phyloP scores from a whole-genome alignment of 2,113 vertebrate species.

The Fregata magnificens region DNA sequence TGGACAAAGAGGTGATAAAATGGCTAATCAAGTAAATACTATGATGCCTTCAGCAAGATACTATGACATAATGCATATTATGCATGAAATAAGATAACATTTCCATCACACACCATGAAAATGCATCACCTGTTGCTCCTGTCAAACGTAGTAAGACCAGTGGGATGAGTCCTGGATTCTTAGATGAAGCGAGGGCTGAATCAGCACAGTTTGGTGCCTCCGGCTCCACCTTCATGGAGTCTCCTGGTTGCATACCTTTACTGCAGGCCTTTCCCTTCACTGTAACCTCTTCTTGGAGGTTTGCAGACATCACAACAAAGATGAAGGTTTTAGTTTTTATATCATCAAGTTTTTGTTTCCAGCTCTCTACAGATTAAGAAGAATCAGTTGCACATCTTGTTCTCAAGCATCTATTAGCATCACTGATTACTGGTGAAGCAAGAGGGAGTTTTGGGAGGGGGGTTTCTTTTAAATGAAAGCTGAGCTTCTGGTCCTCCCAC shows the following conservation, averaged over 20 bases:
- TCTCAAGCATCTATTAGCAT: neutral
- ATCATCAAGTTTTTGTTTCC: neutral
- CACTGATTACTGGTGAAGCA: neutral
- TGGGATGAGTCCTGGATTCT: neutral
- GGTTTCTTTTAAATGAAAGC: neutral
- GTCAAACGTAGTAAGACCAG: neutral
- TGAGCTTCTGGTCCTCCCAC: slow-evolving; percentile 1
- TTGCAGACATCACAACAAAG: neutral
- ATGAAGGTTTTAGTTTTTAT: neutral
- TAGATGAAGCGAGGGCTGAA: neutral
- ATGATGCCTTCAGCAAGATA: neutral
- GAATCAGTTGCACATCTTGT: neutral
- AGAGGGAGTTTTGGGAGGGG: neutral
- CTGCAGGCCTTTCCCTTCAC: neutral
- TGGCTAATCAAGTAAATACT: neutral
- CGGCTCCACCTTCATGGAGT: neutral
- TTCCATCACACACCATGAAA: neutral
- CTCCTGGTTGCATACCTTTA: neutral
- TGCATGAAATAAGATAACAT: neutral
- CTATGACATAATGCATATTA: neutral
- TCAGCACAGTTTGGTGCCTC: neutral
- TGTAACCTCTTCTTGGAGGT: neutral
- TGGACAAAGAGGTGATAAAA: neutral
- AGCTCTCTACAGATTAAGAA: neutral
- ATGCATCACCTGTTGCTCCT: neutral